These are phyloP conservation scores for Ophion costatus DNA, from an alignment of 2,888 invertebrate species.

Conservation along the genomic window DNA sequence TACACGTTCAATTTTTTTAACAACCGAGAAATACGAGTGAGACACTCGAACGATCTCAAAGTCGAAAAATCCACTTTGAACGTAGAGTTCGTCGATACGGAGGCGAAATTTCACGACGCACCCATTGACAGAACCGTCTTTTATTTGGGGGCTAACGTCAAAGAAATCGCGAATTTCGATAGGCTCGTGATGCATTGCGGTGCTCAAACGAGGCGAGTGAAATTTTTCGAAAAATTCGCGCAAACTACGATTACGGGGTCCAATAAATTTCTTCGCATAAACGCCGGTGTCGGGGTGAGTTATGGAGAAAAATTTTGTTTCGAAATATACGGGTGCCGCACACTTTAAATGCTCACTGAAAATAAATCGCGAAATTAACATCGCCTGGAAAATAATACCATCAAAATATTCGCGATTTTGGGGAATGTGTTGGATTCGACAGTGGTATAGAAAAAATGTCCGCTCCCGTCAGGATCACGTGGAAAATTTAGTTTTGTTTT, in stretches of 20 bases:
- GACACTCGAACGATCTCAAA: constrained; percentile 34
- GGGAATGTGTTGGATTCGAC: not conserved
- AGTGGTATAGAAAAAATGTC: no score
- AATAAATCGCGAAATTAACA: not conserved
- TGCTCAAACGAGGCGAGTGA: constrained; percentile 71
- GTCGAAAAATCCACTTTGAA: constrained; percentile 45
- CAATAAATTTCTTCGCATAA: constrained; percentile 68
- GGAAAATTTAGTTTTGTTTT: no score
- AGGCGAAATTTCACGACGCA: constrained; percentile 69
- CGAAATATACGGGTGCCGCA: no score
- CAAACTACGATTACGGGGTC: constrained; percentile 72
- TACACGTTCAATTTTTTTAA: constrained; percentile 65
- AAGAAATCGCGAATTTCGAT: constrained; percentile 66
- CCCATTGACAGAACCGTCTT: constrained; percentile 69
- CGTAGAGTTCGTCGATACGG: constrained; percentile 72
- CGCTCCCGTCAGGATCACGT: no score
- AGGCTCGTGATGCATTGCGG: constrained; percentile 70
- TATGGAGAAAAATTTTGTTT: not conserved
- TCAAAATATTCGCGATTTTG: not conserved
- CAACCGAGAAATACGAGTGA: constrained; percentile 46
- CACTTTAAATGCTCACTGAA: no score
- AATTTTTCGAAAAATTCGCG: constrained; percentile 62
- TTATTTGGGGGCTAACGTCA: constrained; percentile 69
- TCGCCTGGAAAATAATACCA: not conserved
- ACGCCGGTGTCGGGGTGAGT: constrained; percentile 70